Base-by-base conservation (phyloP, 2,888 invertebrate genomes). In the Synergus umbraculus region DNA sequence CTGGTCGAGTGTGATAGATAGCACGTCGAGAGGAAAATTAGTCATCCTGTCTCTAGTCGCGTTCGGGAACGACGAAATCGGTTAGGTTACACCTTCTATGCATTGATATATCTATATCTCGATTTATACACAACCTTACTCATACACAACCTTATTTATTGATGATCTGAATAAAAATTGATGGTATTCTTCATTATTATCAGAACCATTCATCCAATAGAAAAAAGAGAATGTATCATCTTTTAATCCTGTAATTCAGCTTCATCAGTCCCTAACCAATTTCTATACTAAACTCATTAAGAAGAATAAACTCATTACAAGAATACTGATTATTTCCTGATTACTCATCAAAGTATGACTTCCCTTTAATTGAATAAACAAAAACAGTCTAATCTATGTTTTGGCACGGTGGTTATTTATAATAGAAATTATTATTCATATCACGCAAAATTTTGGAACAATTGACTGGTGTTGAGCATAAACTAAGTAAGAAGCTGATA, bases 1-100 rank as follows among this genome's bases (percentile, higher is more conserved):
- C 82, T 80, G 82, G 79, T 79, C 80, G 78, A 79, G 76, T 65
- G 58, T 79, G 79, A 81, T 81, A 77, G 79, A 79, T 82, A 76
- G 73, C 63, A 54, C 65, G 44, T 13, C 78, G 46, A 44, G 73
- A 46, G 64, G 79, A 78, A 82, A 83, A 83, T 83, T 83, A 83
- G 83, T 82, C 82, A 82, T 81, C 78, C 69, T 69, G 69, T 69
- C 69, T 67, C 67, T 69, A 69, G 49, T 43, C 44, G 22, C 43
- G 18, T 67, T 67, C 13, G 44, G 8, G 49, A 69, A 29, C 46
- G 29, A 49, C 49, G 9, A 69, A 69, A 69, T 69, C 69, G 49
- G 69, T 44, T 69, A 46, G 49, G 49, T 29, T 69, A 49, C 49
- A 49, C 49, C 69, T 69, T 49, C 69, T 54, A 49, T 22, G 12